These are phyloP conservation scores for Onychostoma macrolepis DNA, from an alignment of 2,113 vertebrate species.

Conservation along the genomic window DNA sequence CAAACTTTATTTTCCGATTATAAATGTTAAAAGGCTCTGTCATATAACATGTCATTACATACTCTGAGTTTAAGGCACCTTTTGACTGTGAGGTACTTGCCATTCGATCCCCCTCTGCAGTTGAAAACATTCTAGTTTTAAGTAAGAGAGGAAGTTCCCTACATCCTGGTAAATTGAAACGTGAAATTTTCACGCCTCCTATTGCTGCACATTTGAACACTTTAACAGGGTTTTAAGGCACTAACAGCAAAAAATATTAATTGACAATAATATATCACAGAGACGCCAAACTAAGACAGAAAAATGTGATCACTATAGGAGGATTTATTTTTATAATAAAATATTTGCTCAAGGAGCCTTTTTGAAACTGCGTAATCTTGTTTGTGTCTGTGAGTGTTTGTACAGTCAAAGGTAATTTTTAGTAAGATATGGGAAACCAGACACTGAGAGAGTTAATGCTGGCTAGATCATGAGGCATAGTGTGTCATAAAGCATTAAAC, in stretches of 20 bases:
- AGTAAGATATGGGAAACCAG: slow-evolving; percentile 7
- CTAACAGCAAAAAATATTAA: background rate
- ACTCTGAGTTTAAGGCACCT: slow-evolving; percentile 35
- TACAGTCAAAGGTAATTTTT: background rate
- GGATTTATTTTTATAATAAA: slow-evolving; percentile 77
- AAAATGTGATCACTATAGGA: background rate
- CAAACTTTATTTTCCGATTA: background rate
- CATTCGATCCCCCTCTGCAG: slow-evolving; percentile 49
- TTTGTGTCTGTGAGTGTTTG: slow-evolving; percentile 31
- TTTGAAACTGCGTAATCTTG: background rate
- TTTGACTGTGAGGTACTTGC: slow-evolving; percentile 53
- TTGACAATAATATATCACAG: background rate
- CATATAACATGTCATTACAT: slow-evolving; percentile 4
- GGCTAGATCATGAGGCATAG: slow-evolving; percentile 26
- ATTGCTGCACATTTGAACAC: slow-evolving; percentile 37
- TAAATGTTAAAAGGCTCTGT: background rate
- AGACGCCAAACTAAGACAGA: background rate
- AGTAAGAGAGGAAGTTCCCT: slow-evolving; percentile 62
- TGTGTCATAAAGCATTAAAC: slow-evolving; percentile 60
- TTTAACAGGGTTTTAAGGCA: background rate
- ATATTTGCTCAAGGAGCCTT: slow-evolving; percentile 11
- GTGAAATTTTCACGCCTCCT: slow-evolving; percentile 18
- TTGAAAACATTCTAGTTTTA: slow-evolving; percentile 56
- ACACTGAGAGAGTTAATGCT: slow-evolving; percentile 30
- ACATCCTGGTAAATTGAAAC: slow-evolving; percentile 52